These are phyloP conservation scores for Thereva unica DNA, from an alignment of 2,888 invertebrate genomes.

Conservation along the genomic window DNA sequence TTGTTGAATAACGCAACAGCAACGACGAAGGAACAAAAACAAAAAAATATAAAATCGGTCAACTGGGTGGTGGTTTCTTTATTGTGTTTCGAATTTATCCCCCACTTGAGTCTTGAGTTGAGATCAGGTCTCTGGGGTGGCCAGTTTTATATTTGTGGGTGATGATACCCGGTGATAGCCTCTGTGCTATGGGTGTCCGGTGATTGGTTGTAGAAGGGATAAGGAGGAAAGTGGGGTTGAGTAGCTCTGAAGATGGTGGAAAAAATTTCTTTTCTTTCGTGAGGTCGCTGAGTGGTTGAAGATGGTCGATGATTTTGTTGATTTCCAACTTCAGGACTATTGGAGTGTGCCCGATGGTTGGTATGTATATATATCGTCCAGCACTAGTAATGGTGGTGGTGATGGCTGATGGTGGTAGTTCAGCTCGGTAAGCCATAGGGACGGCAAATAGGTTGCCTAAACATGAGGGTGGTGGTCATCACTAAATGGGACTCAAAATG, in stretches of 20 bases:
- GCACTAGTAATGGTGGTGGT: too few relatives aligned
- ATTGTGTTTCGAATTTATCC: constrained; percentile 31
- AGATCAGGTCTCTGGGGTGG: constrained; percentile 26
- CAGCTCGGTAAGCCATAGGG: too few relatives aligned
- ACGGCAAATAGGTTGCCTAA: neutral
- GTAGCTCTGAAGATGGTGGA: constrained; percentile 2
- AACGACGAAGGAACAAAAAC: neutral
- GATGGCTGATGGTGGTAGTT: too few relatives aligned
- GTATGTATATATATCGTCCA: too few relatives aligned
- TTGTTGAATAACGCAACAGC: neutral
- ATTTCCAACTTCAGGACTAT: constrained; percentile 6
- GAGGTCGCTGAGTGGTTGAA: constrained; percentile 36
- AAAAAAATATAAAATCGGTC: constrained; percentile 28
- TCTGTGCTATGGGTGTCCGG: constrained; percentile 18
- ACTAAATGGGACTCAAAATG: constrained; percentile 30
- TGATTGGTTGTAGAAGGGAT: constrained; percentile 3
- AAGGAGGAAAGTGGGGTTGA: constrained; percentile 5
- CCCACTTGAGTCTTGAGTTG: constrained; percentile 18
- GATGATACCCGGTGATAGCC: constrained; percentile 19
- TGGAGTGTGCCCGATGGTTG: neutral
- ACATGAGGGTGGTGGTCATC: constrained; percentile 25
- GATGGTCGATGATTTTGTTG: constrained; percentile 35
- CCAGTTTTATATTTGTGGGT: constrained; percentile 21
- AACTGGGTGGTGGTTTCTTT: constrained; percentile 30
- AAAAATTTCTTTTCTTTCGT: constrained; percentile 23